Percentiles rank a stretch among this genome's conserved stretches.
Conservation (phyloP, 1,140 invertebrate genomes). For the Drosophila nannoptera region DNA sequence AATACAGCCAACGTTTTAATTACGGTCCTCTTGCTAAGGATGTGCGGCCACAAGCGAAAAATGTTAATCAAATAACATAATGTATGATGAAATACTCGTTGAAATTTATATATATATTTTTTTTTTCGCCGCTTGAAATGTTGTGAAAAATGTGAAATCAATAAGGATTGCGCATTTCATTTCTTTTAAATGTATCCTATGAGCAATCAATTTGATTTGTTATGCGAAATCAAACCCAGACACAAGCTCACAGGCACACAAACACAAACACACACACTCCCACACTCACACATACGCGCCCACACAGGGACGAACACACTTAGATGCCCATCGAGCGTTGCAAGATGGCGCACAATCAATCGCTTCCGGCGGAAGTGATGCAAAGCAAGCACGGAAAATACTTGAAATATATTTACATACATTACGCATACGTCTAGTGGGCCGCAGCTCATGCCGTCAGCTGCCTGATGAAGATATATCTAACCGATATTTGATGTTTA, state of each 20-base stretch:
- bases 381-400: constrained; percentile 71
- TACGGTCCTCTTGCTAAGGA: constrained; percentile 21
- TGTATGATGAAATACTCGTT: not conserved
- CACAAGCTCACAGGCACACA: constrained; percentile 16
- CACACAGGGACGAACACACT: constrained; percentile 1
- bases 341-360: constrained; percentile 68
- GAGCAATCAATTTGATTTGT: constrained; percentile 77
- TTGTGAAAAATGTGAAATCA: constrained; percentile 71
- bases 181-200: constrained; percentile 63
- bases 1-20: constrained; percentile 53
- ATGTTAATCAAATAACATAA: constrained; percentile 38
- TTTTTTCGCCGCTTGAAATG: constrained; percentile 35
- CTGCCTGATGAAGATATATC: constrained; percentile 74
- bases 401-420: constrained; percentile 77
- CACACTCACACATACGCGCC: not conserved
- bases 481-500: constrained; percentile 77
- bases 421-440: constrained; percentile 73
- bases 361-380: constrained; percentile 74
- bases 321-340: constrained; percentile 30
- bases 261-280: constrained; percentile 12
- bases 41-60: constrained; percentile 33
- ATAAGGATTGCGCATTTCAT: constrained; percentile 71
- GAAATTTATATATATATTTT: constrained; percentile 7
- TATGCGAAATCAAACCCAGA: constrained; percentile 55
- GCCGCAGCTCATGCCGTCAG: constrained; percentile 28